phyloP scores from a whole-genome alignment of 2,113 vertebrate genomes.

The Nothocercus julius region DNA sequence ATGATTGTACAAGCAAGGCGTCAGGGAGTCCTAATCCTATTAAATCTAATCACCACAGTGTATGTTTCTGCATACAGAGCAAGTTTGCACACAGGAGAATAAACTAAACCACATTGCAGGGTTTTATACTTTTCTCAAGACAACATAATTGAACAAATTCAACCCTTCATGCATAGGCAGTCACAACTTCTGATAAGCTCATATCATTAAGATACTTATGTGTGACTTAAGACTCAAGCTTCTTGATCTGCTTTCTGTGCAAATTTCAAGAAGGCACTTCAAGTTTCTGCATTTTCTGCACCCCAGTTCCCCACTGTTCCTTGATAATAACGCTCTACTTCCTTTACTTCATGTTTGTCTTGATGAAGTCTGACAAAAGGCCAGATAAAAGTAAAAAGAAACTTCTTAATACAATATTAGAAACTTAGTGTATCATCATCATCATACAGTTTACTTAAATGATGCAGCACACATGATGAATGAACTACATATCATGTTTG shows the following conservation, averaged over 20 bases:
- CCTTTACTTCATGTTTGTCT: not conserved
- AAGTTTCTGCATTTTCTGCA: not conserved
- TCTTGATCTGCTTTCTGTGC: not conserved
- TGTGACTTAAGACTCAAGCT: not conserved
- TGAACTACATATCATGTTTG: not conserved
- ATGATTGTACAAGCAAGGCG: conserved; percentile 39
- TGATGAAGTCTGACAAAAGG: no score
- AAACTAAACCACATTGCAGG: conserved; percentile 30
- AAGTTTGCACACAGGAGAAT: conserved; percentile 23
- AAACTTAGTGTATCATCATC: not conserved
- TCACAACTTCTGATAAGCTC: not conserved
- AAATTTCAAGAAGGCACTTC: not conserved
- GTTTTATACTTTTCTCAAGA: not conserved
- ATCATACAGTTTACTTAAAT: accelerated
- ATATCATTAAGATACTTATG: not conserved
- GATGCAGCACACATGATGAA: not conserved
- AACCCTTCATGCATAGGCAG: not conserved
- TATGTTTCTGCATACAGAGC: conserved; percentile 33
- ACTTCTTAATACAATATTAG: not conserved
- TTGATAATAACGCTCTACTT: not conserved
- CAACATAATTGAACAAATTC: not conserved
- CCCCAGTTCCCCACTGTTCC: not conserved
- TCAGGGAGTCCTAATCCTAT: conserved; percentile 57
- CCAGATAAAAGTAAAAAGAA: not conserved
- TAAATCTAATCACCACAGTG: conserved; percentile 51